phyloP scores from a whole-genome alignment of 1,140 invertebrate genomes.

The Paramacrobiotus metropolitanus region DNA sequence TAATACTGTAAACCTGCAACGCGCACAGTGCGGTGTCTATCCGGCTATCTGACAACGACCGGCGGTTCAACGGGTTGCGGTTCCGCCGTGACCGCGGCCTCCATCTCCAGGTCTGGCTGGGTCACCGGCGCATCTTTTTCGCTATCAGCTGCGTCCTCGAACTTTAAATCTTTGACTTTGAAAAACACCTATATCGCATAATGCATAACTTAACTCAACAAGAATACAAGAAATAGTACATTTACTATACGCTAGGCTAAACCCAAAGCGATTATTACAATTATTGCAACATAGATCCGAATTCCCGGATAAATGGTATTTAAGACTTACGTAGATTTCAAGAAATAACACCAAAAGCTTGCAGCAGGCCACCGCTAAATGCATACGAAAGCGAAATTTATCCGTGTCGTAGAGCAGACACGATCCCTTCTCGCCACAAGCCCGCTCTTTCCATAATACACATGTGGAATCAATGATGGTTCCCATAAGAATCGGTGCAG shows the following conservation, averaged over 20 bases:
- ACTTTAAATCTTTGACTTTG: not conserved
- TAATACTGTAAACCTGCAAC: too few species aligned
- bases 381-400: not conserved
- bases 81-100: not conserved
- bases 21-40: too few species aligned
- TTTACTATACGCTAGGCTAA: too few species aligned
- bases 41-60: too few species aligned
- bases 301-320: too few species aligned
- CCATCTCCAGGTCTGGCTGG: not conserved
- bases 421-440: constrained; percentile 3
- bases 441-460: not conserved
- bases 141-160: not conserved
- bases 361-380: not conserved
- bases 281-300: too few species aligned
- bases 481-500: not conserved
- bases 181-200: constrained; percentile 1
- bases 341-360: not conserved
- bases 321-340: not conserved
- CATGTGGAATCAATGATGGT: not conserved
- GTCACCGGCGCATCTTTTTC: not conserved
- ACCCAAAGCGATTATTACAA: too few species aligned
- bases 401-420: constrained; percentile 5
- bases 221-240: not conserved
- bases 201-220: not conserved
- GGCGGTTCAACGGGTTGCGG: not conserved